Base-by-base conservation (phyloP, 2,113 vertebrate species). In the Meles meles region DNA sequence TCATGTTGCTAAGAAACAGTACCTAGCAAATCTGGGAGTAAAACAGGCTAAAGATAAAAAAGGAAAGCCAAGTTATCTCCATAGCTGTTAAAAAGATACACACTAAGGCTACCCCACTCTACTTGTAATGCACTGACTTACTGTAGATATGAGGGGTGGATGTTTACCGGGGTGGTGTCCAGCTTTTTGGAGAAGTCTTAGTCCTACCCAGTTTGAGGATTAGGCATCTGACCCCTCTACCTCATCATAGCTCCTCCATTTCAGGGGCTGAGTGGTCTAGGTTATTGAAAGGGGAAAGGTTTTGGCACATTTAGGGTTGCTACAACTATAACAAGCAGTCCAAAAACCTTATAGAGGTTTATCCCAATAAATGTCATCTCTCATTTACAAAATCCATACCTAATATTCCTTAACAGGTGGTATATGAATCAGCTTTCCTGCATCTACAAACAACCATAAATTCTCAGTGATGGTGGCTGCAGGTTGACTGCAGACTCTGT, bases 41-140 rank as follows among this genome's bases (percentile, higher is more conserved):
- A 90, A 72, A 81, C 55, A 90, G n/a, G 20, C 82, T 69, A 67
- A 96, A 97, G 42, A 31, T 67, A 57, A 69, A 95, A 80, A 96
- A 93, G 44, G 90, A 97, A 95, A 85, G 2, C 4, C 42, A 77
- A 42, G 49, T 71, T 49, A 69, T 65, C 27, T 76, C 25, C n/a
- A 8, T 87, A 18, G 6, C 20, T 86, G 47, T 87, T 67, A 76
- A 10, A 47, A 52, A 91, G 13, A 88, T 47, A 44, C 6, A 81
- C 25, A 59, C 31, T 69, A 44, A 69, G 67, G 34, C 52, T 80
- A 55, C 15, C 11, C 49, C 31, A 63, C 31, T 63, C 31, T 49
- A 21, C 39, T n/a, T 55, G 7, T 76, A 85, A 89, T 72, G 13
- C 42, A 6, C 12, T 49, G 49, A 76, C n/a, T 52, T 89, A 80